Base-by-base conservation (phyloP, 2,797 vertebrate species). In the Tolypeutes matacus region DNA sequence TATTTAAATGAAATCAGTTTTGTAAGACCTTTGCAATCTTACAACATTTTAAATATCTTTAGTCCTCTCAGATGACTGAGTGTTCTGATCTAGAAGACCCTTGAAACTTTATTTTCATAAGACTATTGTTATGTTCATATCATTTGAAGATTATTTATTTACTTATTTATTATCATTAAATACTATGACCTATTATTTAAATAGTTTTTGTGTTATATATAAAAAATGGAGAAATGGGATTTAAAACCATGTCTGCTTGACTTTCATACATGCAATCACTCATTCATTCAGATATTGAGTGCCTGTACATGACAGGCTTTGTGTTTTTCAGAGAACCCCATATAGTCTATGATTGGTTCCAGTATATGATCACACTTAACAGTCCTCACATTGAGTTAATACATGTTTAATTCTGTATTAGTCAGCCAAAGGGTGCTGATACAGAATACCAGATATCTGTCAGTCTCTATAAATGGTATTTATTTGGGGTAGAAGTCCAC, bases 1-100 rank as follows among this genome's bases (percentile, higher is more conserved):
- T 46, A 21, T 73, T 78, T 90, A 86, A 20, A 81, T 87, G 27
- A 76, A 86, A 39, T 81, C 56, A 87, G 11, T 67, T 17, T 91
- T 93, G 65, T 85, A 81, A 82, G 39, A 62, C 25, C 11, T 17
- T 75, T 87, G 42, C 8, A 88, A 49, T 27, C 62, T 75, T 84
- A 49, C 25, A 84, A 36, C 12, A 58, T 58, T 80, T 84, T 89
- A 49, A 89, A 81, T 29, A 10, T 69, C 11, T 93, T 91, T 80
- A 36, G 31, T 42, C 14, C 34, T 91, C 15, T 7, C 12, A 80
- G 36, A 49, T 69, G 29, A 88, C 29, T 73, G 39, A 29, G 69
- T 76, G 12, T 67, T 69, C 62, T 92, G 81, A 93, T 53, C 3
- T 67, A 83, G 11, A 49, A 60, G 31, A 69, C 10, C 56, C 31